Evolutionary conservation across 2,888 invertebrate genomes (phyloP), one percentile per base, ranked within the genome.

Genomic region (Sarcophaga variegata): DNA sequence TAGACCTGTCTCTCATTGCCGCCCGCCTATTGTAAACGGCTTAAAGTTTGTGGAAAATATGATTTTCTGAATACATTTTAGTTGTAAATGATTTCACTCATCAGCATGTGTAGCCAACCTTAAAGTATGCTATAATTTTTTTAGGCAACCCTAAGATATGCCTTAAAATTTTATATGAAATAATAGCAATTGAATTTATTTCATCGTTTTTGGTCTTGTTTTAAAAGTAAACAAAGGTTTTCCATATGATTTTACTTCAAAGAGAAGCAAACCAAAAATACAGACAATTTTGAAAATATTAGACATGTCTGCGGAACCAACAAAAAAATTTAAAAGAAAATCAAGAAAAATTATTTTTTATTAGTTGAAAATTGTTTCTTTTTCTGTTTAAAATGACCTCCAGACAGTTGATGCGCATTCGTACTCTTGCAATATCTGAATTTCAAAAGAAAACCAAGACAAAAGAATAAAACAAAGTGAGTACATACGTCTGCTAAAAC

Each of bases 321-420:
- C 37, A 37, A 45, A 27, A 37, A 49, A 54, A 12, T 4, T 2
- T 37, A 37, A 27, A 14, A 12, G 12, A 25, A 66, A 69, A 49
- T 17, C 14, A 25, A 25, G 22, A 4, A 25, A 12, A 64, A 64
- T 12, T 27, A 64, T 64, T 64, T 64, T 49, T 22, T 20, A 59
- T 22, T 76, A 27, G 37, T 25, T 60, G 20, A 64, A 54, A 76
- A 37, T n/a, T n/a, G 1, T n/a, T 54, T 59, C 66, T 64, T 74
- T 74, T 37, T 37, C 10, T 81, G 14, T 72, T 49, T 27, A 49
- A 70, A 70, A 71, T 82, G 81, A 82, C 85, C 85, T 85, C 82
- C 79, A 85, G 85, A 85, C 85, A 70, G 78, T 82, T 66, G 59
- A 54, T 70, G 71, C 17, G 66, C 62, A 74, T 64, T 63, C n/a